Evolutionary conservation across 2,113 vertebrate species (phyloP).

Genomic region (Hiodon tergisus): DNA sequence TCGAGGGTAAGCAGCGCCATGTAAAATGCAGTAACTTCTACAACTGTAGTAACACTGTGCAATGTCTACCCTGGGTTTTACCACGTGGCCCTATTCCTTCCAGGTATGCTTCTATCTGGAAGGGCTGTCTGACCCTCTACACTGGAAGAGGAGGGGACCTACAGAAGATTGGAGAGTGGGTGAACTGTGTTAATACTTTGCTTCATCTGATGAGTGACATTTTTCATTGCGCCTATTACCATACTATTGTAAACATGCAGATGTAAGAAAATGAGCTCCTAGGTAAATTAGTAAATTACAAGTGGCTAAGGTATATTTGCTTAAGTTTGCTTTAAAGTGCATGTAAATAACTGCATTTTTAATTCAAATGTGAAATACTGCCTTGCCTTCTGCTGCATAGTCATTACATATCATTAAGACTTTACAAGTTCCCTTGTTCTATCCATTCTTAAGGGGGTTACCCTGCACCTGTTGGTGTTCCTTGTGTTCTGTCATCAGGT

Average conservation of each 20-base stretch:
- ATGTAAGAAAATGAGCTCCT: too few relatives aligned
- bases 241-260: not conserved
- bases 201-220: not conserved
- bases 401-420: too few relatives aligned
- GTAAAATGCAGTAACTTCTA: too few relatives aligned
- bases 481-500: conserved; percentile 57
- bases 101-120: conserved; percentile 97
- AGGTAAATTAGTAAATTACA: too few relatives aligned
- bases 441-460: not conserved
- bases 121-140: conserved; percentile 93
- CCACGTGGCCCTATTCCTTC: not conserved
- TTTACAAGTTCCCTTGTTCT: not conserved
- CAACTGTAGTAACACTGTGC: too few relatives aligned
- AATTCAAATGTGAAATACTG: too few relatives aligned
- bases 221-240: not conserved
- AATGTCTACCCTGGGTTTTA: not conserved
- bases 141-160: conserved; percentile 93
- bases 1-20: conserved; percentile 73
- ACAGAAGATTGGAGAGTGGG: conserved; percentile 98
- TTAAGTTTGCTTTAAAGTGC: too few relatives aligned
- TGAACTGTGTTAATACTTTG: conserved; percentile 37
- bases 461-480: not conserved
- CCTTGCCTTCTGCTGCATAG: too few relatives aligned
- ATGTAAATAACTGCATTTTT: too few relatives aligned
- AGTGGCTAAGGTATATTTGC: too few relatives aligned